phyloP scores from a whole-genome alignment of 2,797 vertebrate species.

The Pseudocheirus occidentalis region DNA sequence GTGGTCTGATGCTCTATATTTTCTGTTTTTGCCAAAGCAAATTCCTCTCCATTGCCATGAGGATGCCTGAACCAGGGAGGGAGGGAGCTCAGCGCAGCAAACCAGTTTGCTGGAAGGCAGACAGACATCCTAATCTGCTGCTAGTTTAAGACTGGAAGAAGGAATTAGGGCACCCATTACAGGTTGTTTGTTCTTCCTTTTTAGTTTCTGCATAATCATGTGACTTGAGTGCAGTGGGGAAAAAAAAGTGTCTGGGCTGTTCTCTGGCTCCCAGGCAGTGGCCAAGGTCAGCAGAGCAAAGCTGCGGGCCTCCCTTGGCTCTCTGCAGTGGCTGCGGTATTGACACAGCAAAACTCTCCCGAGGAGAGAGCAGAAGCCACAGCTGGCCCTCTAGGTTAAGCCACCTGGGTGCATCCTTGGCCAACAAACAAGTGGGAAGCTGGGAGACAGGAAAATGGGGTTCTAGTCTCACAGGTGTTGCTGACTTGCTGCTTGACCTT shows the following conservation, averaged over 20 bases:
- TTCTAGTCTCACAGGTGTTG: neutral
- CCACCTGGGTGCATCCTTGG: neutral
- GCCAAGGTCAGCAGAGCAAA: constrained; percentile 27
- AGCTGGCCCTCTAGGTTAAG: neutral
- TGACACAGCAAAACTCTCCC: constrained; percentile 26
- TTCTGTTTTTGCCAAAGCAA: neutral
- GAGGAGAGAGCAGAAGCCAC: constrained; percentile 14
- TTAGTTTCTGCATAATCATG: neutral
- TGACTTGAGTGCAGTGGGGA: neutral
- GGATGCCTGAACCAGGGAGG: neutral
- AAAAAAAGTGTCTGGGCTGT: neutral
- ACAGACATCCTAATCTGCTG: neutral
- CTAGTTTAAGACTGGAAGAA: neutral
- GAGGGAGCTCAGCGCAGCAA: neutral
- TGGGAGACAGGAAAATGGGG: neutral
- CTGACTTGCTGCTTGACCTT: neutral
- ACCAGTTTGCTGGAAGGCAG: neutral
- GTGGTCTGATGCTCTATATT: neutral
- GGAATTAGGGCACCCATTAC: neutral
- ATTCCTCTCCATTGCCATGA: neutral
- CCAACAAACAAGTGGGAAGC: neutral
- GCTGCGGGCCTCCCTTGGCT: neutral
- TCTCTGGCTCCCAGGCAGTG: neutral
- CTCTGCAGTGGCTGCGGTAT: constrained; percentile 7
- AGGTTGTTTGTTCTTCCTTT: constrained; percentile 3